Evolutionary conservation across 1,140 invertebrate genomes (phyloP).

Genomic region (Ostrea denselamellosa): DNA sequence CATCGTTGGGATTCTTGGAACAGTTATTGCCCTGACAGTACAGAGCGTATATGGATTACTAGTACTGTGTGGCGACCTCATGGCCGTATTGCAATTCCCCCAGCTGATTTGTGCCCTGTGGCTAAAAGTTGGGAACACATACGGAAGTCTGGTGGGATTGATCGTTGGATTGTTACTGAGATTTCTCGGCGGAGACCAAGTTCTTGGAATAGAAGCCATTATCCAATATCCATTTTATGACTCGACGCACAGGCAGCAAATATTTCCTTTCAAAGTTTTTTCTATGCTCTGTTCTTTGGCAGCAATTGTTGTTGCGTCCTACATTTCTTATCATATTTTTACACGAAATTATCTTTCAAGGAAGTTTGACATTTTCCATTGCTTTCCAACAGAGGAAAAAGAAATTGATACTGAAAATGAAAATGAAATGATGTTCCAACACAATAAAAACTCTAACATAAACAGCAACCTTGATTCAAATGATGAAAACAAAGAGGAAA

Average conservation of each 20-base stretch:
- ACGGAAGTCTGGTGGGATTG: slow-evolving; percentile 90
- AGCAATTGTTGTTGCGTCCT: slow-evolving; percentile 60
- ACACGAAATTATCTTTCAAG: slow-evolving; percentile 26
- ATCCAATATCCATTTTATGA: slow-evolving; percentile 93
- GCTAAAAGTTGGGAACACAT: slow-evolving; percentile 88
- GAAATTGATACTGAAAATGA: background rate
- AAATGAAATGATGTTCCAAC: background rate
- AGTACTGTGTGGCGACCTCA: slow-evolving; percentile 66
- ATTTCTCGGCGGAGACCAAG: slow-evolving; percentile 89
- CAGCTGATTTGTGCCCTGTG: slow-evolving; percentile 65
- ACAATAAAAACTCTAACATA: background rate
- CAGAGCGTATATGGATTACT: slow-evolving; percentile 66
- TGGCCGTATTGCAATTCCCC: slow-evolving; percentile 69
- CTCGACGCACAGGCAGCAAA: slow-evolving; percentile 78
- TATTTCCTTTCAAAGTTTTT: slow-evolving; percentile 72
- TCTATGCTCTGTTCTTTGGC: slow-evolving; percentile 61
- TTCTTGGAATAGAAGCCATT: slow-evolving; percentile 88
- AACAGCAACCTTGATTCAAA: background rate
- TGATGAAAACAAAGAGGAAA: background rate
- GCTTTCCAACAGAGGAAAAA: background rate
- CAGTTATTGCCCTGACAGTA: slow-evolving; percentile 61
- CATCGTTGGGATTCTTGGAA: slow-evolving; percentile 55
- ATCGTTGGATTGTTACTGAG: slow-evolving; percentile 91
- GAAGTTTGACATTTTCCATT: slow-evolving; percentile 51
- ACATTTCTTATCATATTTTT: slow-evolving; percentile 62